Conservation (phyloP, 2,888 invertebrate species). For the Ophioninae sp. region DNA sequence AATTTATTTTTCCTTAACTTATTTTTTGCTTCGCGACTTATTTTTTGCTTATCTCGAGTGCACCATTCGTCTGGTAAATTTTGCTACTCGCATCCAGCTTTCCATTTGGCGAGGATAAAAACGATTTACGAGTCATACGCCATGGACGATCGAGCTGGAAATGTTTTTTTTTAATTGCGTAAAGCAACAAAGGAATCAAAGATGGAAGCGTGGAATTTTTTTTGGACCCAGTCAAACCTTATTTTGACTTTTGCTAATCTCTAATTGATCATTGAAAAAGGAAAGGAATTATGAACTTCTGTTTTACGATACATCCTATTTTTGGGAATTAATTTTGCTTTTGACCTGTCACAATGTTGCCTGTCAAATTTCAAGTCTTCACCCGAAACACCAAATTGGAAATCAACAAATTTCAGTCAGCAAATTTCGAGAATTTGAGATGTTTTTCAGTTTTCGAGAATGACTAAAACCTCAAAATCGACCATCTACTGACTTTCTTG, state of each 20-base stretch:
- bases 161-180: neutral
- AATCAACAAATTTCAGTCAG: too few species aligned
- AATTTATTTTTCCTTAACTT: neutral
- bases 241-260: neutral
- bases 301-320: too few species aligned
- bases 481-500: too few species aligned
- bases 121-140: conserved; percentile 16
- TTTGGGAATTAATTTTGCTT: too few species aligned
- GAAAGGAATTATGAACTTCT: too few species aligned
- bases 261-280: too few species aligned
- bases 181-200: neutral
- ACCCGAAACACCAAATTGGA: too few species aligned
- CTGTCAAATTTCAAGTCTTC: too few species aligned
- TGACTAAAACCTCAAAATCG: too few species aligned
- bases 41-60: conserved; percentile 1
- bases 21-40: neutral
- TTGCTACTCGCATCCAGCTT: neutral
- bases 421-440: too few species aligned
- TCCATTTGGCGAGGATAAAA: conserved; percentile 13
- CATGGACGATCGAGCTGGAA: neutral
- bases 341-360: too few species aligned
- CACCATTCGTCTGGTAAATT: conserved; percentile 7
- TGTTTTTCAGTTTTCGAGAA: too few species aligned
- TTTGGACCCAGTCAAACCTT: neutral
- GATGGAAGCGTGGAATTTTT: neutral